A percentile compares a stretch with the other conserved stretches of the same genome.
These are phyloP conservation scores for Albula goreensis DNA, from an alignment of 2,113 vertebrate species.

Conservation along the genomic window DNA sequence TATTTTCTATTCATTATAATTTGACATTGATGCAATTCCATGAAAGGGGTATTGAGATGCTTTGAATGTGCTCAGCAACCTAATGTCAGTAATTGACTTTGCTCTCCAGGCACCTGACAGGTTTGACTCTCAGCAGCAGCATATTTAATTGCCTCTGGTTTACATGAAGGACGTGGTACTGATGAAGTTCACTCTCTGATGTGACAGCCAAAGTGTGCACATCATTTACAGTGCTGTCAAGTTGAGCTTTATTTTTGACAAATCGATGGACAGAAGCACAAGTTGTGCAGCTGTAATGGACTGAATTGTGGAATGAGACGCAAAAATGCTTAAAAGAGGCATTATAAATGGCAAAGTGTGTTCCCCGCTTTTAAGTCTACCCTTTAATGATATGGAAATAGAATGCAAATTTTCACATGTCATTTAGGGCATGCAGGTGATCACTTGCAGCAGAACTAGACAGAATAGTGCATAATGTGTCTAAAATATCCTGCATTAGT, in stretches of 20 bases:
- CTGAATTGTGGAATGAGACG: neutral
- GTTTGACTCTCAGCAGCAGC: neutral
- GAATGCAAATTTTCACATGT: neutral
- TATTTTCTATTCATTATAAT: neutral
- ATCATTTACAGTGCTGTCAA: neutral
- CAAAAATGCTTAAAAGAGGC: neutral
- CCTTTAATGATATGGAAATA: neutral
- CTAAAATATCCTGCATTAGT: neutral
- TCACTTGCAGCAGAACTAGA: neutral
- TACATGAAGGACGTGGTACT: neutral
- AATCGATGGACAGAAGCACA: neutral
- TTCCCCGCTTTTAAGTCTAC: neutral
- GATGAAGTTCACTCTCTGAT: neutral
- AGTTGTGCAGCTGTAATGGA: neutral
- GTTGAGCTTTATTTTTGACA: neutral
- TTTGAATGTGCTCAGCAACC: neutral
- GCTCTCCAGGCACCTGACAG: neutral
- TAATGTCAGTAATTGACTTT: slow-evolving; percentile 9
- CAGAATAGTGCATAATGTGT: neutral
- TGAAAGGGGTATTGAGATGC: neutral
- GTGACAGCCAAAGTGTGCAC: neutral
- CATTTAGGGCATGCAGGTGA: neutral
- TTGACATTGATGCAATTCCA: slow-evolving; percentile 8
- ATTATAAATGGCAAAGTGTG: neutral
- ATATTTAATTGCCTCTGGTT: neutral